A percentile compares a stretch with the other conserved stretches of the same genome.
These are phyloP conservation scores for Valencia hispanica DNA, from an alignment of 2,797 vertebrate genomes.

Conservation along the genomic window DNA sequence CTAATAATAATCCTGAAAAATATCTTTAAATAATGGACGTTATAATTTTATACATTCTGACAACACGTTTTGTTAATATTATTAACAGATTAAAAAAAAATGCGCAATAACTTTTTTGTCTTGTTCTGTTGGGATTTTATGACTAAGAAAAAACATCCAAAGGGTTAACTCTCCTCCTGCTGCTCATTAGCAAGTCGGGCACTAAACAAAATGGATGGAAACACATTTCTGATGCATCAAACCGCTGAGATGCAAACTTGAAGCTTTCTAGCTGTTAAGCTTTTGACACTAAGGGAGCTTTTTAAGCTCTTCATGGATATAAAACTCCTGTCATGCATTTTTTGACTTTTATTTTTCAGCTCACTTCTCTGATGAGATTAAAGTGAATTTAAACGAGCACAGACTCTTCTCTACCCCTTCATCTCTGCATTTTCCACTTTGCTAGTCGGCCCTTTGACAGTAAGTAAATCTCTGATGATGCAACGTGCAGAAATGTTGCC, in stretches of 20 bases:
- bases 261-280: slow-evolving; percentile 26
- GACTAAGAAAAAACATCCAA: neutral
- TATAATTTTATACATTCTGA: neutral
- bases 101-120: neutral
- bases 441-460: slow-evolving; percentile 53
- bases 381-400: slow-evolving; percentile 34
- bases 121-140: neutral
- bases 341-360: slow-evolving; percentile 46
- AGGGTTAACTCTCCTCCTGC: slow-evolving; percentile 12
- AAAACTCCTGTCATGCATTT: slow-evolving; percentile 26
- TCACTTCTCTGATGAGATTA: slow-evolving; percentile 52
- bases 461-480: slow-evolving; percentile 65
- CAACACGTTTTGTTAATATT: neutral
- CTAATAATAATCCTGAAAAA: neutral
- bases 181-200: slow-evolving; percentile 24
- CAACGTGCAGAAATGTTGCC: slow-evolving; percentile 67
- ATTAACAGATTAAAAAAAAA: neutral
- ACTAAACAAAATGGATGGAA: slow-evolving; percentile 14
- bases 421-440: slow-evolving; percentile 30
- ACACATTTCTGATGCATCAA: slow-evolving; percentile 17
- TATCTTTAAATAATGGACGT: neutral
- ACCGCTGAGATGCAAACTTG: slow-evolving; percentile 10
- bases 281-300: slow-evolving; percentile 30
- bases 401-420: slow-evolving; percentile 18
- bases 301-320: slow-evolving; percentile 31